phyloP scores from a whole-genome alignment of 2,888 invertebrate genomes.

The Thera britannica region DNA sequence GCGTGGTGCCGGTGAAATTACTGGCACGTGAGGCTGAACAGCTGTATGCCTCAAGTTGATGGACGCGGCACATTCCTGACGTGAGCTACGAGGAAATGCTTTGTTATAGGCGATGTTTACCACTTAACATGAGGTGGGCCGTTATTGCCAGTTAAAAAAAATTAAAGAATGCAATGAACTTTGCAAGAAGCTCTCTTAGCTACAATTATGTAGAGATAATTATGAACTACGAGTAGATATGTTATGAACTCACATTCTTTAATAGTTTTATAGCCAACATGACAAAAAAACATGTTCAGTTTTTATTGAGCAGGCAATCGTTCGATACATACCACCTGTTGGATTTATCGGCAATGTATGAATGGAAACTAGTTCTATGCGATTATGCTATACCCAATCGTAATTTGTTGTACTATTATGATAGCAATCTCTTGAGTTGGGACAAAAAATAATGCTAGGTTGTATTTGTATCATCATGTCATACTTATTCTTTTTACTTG shows the following conservation, averaged over 20 bases:
- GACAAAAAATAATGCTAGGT: constrained; percentile 15
- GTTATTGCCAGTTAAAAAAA: no score
- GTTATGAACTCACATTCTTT: constrained; percentile 5
- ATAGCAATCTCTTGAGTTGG: constrained; percentile 25
- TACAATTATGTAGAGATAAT: neutral
- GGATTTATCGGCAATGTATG: constrained; percentile 28
- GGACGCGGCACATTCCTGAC: no score
- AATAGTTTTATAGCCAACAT: constrained; percentile 17
- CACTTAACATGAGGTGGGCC: no score
- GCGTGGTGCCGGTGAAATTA: no score
- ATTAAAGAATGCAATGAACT: neutral
- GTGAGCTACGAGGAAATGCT: neutral
- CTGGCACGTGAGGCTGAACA: no score
- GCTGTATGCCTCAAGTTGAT: no score
- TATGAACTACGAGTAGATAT: neutral
- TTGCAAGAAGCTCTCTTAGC: neutral
- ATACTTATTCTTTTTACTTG: neutral
- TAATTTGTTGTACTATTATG: constrained; percentile 29
- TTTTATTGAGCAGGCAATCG: constrained; percentile 17
- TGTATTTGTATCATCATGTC: neutral
- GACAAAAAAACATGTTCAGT: constrained; percentile 24
- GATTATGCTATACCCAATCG: constrained; percentile 28
- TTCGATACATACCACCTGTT: constrained; percentile 28
- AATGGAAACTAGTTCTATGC: constrained; percentile 34
- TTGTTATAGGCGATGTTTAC: no score